phyloP scores from a whole-genome alignment of 1,140 invertebrate genomes.

The Drosophila hydei region DNA sequence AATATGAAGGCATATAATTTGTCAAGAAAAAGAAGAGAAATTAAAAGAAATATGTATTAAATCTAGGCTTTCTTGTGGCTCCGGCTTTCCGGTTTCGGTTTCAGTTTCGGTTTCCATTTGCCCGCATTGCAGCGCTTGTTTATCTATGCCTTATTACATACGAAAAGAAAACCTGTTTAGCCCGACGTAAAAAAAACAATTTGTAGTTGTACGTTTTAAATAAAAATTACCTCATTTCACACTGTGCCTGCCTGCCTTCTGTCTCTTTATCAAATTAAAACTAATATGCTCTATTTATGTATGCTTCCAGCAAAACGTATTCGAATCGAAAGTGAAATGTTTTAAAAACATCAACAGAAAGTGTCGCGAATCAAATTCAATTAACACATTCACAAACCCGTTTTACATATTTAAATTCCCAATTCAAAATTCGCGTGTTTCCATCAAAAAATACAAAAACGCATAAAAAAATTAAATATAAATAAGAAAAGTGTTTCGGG shows the following conservation, averaged over 20 bases:
- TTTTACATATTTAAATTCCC: slow-evolving; percentile 26
- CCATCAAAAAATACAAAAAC: slow-evolving; percentile 28
- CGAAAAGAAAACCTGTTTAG: slow-evolving; percentile 58
- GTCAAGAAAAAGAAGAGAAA: neutral
- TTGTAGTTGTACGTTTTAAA: slow-evolving; percentile 52
- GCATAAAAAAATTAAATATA: slow-evolving; percentile 15
- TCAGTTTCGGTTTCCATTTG: slow-evolving; percentile 30
- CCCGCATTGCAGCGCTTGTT: slow-evolving; percentile 11
- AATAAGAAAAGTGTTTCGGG: slow-evolving; percentile 49
- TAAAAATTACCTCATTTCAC: slow-evolving; percentile 80
- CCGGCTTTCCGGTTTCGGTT: slow-evolving; percentile 25
- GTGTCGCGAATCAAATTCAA: slow-evolving; percentile 38
- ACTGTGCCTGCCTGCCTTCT: slow-evolving; percentile 35
- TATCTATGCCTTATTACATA: slow-evolving; percentile 39
- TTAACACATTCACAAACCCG: slow-evolving; percentile 32
- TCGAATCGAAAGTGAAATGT: slow-evolving; percentile 25
- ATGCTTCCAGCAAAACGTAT: slow-evolving; percentile 16
- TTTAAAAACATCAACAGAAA: slow-evolving; percentile 22
- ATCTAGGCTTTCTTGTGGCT: neutral
- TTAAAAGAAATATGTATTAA: neutral
- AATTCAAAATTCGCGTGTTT: slow-evolving; percentile 39
- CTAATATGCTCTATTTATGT: slow-evolving; percentile 16
- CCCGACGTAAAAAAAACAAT: slow-evolving; percentile 35
- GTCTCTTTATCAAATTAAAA: neutral
- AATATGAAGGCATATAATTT: slow-evolving; percentile 47